Evolutionary conservation across 2,113 vertebrate genomes (phyloP).

Genomic region (Muntiacus muntjak): DNA sequence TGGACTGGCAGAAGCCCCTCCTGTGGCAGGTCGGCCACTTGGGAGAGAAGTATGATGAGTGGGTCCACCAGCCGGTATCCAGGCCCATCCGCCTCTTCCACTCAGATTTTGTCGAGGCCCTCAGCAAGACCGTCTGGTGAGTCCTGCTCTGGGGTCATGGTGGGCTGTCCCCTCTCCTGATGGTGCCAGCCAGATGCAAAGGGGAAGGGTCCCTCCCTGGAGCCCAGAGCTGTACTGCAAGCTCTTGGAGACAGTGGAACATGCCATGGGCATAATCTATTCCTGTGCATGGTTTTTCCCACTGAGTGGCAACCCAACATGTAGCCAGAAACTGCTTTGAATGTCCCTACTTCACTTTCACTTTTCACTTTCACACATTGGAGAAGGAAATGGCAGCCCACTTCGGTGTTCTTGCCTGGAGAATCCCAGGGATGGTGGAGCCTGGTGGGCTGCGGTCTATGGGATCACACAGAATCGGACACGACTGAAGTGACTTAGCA

Average conservation of each 20-base stretch:
- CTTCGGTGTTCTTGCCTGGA: too few relatives aligned
- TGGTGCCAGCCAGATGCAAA: neutral
- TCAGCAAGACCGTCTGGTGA: slow-evolving; percentile 95
- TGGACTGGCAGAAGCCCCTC: slow-evolving; percentile 95
- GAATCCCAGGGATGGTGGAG: too few relatives aligned
- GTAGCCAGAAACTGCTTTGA: neutral
- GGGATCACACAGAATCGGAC: too few relatives aligned
- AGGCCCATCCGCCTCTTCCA: slow-evolving; percentile 95
- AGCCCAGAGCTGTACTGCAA: neutral
- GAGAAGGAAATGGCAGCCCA: too few relatives aligned
- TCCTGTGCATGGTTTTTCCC: neutral
- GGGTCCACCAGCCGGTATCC: slow-evolving; percentile 96
- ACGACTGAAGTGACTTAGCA: too few relatives aligned
- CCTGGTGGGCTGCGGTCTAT: too few relatives aligned
- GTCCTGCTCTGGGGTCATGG: neutral
- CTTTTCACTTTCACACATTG: too few relatives aligned
- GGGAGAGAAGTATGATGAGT: slow-evolving; percentile 93
- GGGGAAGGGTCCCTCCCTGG: neutral
- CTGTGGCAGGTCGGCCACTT: slow-evolving; percentile 96
- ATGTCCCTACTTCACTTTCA: neutral
- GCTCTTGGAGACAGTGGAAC: neutral
- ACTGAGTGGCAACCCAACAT: neutral
- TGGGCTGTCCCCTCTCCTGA: neutral
- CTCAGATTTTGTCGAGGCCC: slow-evolving; percentile 88
- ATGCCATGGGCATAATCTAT: neutral